Base-by-base conservation (phyloP, 2,888 invertebrate genomes). In the Pilophorus perplexus region DNA sequence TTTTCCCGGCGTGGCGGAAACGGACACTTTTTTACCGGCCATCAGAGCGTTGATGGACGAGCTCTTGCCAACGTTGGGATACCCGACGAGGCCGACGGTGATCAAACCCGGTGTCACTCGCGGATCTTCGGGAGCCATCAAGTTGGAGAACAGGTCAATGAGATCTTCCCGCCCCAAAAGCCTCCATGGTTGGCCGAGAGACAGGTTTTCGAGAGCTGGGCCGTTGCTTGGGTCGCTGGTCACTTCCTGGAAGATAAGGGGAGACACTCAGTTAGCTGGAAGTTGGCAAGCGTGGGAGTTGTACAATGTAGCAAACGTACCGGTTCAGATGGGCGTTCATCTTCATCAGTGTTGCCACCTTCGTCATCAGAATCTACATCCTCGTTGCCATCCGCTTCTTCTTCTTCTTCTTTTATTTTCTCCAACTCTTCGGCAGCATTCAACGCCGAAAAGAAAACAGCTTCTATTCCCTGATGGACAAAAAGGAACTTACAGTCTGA, bases 31-130 rank as follows among this genome's bases (percentile, higher is more conserved):
- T 76, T 85, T 73, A 33, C 70, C 83, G 71, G 86, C 85, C 78
- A 98, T 82, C 50, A 99, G 77, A 16, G 94, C 84, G 80, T 99
- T 99, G 68, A 99, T 96, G 6, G 98, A 95, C 68, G 98, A 98
- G 78, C 97, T 98, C 79, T 99, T 99, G n/a, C 99, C 99, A 1
- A 99, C 99, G 82, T 99, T 99, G 0, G 99, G 99, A 80, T 99
- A 99, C 1, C 99, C 99, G 67, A 99, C 96, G 77, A 96, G 82
- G 5, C 96, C 95, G 67, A 95, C 85, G n/a, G 91, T 91, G 5
- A 88, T 82, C 27, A 87, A 75, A n/a, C 80, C 78, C 27, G 78
- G 73, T 20, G 79, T 78, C 75, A 76, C 77, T 76, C 80, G 79
- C 74, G 74, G 72, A 0, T 79, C 81, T 2, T 73, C 76, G 67